A percentile compares a stretch with the other conserved stretches of the same genome.
Evolutionary conservation across 2,113 vertebrate species (phyloP).

Genomic region (Genyomyrus donnyi): DNA sequence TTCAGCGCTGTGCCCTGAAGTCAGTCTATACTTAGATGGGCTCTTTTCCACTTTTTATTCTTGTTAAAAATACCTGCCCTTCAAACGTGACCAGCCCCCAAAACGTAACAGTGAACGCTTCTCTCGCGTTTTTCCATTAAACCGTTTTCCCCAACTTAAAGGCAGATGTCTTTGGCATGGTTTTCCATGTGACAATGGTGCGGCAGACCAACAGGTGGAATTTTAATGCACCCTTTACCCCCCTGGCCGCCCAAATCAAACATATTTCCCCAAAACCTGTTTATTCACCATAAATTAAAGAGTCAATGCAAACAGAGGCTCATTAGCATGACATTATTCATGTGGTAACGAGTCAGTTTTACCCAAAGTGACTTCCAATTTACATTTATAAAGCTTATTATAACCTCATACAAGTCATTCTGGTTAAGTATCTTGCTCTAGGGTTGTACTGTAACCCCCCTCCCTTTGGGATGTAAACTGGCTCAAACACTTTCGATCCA

Average conservation of each 20-base stretch:
- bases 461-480: neutral
- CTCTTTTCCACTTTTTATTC: conserved; percentile 11
- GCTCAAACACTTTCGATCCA: neutral
- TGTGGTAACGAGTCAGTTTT: conserved; percentile 4
- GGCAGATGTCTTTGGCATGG: neutral
- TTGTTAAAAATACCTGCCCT: conserved; percentile 20
- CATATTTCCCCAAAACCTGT: neutral
- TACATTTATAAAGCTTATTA: neutral
- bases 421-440: neutral
- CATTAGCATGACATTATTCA: neutral
- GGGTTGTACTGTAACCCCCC: neutral
- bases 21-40: conserved; percentile 17
- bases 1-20: neutral
- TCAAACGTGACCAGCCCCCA: conserved; percentile 7
- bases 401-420: neutral
- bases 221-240: neutral
- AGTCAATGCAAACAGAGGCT: neutral
- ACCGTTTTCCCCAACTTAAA: neutral
- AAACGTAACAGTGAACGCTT: neutral
- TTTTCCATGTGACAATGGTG: neutral
- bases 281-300: conserved; percentile 5
- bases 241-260: neutral
- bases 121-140: neutral
- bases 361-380: neutral
- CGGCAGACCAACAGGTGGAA: neutral